These are phyloP conservation scores for Pteria penguin DNA, from an alignment of 2,888 invertebrate genomes.

Conservation along the genomic window DNA sequence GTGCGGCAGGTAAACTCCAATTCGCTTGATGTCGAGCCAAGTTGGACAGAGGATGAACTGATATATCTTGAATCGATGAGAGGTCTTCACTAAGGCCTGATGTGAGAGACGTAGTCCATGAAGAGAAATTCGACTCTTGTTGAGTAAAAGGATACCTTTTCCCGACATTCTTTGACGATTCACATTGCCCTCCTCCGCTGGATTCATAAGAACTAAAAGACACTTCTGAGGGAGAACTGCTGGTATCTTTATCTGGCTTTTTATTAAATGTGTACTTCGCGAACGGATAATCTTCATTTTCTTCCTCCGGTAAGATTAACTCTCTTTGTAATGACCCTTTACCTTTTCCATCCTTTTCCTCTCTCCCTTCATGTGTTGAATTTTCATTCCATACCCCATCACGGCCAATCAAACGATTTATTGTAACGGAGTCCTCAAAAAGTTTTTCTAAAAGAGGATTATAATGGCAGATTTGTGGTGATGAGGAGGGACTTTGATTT, in stretches of 20 bases:
- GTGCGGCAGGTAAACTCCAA: background rate
- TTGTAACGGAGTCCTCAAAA: slow-evolving; percentile 17
- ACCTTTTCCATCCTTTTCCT: background rate
- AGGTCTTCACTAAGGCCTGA: slow-evolving; percentile 33
- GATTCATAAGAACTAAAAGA: slow-evolving; percentile 29
- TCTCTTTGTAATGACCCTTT: slow-evolving; percentile 33
- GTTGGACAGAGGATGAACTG: slow-evolving; percentile 5
- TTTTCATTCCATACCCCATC: background rate
- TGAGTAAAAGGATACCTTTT: slow-evolving; percentile 1
- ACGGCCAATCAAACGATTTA: background rate
- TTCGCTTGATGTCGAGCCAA: background rate
- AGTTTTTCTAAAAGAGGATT: slow-evolving; percentile 34
- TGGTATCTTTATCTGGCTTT: slow-evolving; percentile 39
- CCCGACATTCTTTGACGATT: slow-evolving; percentile 1
- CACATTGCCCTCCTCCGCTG: background rate
- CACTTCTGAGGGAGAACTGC: slow-evolving; percentile 25
- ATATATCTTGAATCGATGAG: background rate
- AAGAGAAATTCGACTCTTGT: background rate
- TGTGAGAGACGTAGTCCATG: slow-evolving; percentile 26
- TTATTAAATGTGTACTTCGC: slow-evolving; percentile 63
- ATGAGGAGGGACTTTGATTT: background rate
- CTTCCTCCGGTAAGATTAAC: slow-evolving; percentile 69
- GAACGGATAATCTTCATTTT: slow-evolving; percentile 64
- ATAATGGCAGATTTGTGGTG: background rate
- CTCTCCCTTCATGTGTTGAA: background rate